phyloP scores from a whole-genome alignment of 2,888 invertebrate genomes.

The Tachina grossa region DNA sequence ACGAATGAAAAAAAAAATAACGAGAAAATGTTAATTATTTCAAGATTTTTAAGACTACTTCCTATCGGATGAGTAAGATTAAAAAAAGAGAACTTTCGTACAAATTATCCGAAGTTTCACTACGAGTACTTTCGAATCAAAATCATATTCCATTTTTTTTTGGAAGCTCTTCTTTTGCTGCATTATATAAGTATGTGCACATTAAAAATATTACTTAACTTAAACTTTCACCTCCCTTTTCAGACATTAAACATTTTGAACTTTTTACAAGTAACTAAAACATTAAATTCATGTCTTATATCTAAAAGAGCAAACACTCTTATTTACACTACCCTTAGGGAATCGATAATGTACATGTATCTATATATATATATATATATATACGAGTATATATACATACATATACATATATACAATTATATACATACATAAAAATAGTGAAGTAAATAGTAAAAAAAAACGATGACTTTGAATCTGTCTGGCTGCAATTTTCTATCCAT shows the following conservation, averaged over 20 bases:
- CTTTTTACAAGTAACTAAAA: conserved; percentile 16
- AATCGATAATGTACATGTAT: conserved; percentile 21
- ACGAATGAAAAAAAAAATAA: too few relatives aligned
- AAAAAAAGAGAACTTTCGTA: too few relatives aligned
- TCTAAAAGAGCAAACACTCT: conserved; percentile 41
- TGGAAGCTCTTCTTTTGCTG: too few relatives aligned
- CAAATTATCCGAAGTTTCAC: too few relatives aligned
- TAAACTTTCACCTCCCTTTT: conserved; percentile 14
- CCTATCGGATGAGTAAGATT: too few relatives aligned
- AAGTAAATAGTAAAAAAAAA: conserved; percentile 36
- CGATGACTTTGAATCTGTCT: conserved; percentile 30
- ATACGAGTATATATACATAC: background rate
- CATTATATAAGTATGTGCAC: background rate
- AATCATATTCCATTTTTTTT: too few relatives aligned
- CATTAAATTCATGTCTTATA: conserved; percentile 13
- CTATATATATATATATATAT: background rate
- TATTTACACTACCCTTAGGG: conserved; percentile 42
- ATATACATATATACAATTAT: background rate
- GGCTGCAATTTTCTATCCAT: conserved; percentile 16
- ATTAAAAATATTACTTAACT: background rate
- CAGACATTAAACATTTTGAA: conserved; percentile 7
- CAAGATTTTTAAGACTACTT: too few relatives aligned
- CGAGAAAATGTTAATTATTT: too few relatives aligned
- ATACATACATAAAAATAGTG: background rate
- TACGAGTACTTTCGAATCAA: too few relatives aligned